Percentiles rank a stretch among this genome's conserved stretches.
Conservation (phyloP, 2,888 invertebrate species). For the Conchocele bisecta region DNA sequence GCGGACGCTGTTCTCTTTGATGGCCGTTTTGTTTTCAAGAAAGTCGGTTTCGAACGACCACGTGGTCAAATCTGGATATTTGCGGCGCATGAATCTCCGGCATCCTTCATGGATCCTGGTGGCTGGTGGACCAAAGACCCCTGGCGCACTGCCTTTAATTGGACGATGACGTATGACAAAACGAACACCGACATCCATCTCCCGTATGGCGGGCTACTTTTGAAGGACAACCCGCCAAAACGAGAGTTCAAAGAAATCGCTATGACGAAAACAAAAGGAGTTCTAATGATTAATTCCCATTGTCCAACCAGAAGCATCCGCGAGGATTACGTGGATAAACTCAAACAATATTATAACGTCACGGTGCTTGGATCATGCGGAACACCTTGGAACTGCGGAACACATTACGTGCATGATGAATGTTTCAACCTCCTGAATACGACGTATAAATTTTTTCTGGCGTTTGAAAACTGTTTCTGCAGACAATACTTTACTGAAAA, state of each 20-base stretch:
- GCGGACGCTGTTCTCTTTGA: conserved; percentile 52
- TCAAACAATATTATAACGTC: conserved; percentile 12
- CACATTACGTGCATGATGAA: conserved; percentile 27
- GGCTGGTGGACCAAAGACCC: conserved; percentile 20
- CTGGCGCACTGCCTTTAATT: conserved; percentile 47
- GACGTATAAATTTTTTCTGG: conserved; percentile 31
- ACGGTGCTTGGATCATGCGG: conserved; percentile 33
- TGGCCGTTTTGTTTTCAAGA: conserved; percentile 30
- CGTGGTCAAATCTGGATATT: conserved; percentile 50
- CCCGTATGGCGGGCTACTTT: conserved; percentile 46
- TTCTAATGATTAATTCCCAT: conserved; percentile 37
- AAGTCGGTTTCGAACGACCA: conserved; percentile 17
- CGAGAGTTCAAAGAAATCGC: conserved; percentile 36
- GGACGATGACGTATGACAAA: conserved; percentile 55
- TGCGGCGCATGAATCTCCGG: conserved; percentile 46
- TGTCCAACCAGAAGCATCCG: conserved; percentile 11
- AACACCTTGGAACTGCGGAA: conserved; percentile 40
- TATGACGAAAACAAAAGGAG: conserved; percentile 26
- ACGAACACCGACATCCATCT: conserved; percentile 40
- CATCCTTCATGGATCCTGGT: conserved; percentile 15
- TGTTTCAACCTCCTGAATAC: conserved; percentile 36
- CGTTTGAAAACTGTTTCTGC: conserved; percentile 49
- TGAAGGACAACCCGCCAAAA: conserved; percentile 1
- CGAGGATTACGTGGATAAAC: conserved; percentile 11
- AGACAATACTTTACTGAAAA: conserved; percentile 47